A percentile compares a stretch with the other conserved stretches of the same genome.
These are phyloP conservation scores for Oplegnathus fasciatus DNA, from an alignment of 2,113 vertebrate species.

Conservation along the genomic window DNA sequence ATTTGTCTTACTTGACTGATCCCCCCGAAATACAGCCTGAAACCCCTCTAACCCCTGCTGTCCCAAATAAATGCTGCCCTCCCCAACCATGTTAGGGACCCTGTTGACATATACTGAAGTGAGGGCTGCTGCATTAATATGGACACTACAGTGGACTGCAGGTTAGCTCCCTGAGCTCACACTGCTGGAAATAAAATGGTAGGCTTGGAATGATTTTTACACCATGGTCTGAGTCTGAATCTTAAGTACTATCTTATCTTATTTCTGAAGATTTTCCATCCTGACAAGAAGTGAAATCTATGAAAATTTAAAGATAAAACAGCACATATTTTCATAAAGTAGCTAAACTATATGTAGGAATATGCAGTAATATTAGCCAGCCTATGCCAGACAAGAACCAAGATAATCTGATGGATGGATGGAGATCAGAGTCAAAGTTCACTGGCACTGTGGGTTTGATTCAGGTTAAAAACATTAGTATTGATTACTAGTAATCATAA, in stretches of 20 bases:
- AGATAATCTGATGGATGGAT: background rate
- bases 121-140: conserved; percentile 30
- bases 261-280: background rate
- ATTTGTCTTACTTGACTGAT: conserved; percentile 87
- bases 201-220: background rate
- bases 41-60: conserved; percentile 14
- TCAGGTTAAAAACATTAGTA: background rate
- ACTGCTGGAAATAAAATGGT: conserved; percentile 5
- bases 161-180: background rate
- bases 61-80: conserved; percentile 33
- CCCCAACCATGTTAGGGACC: conserved; percentile 8
- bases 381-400: background rate
- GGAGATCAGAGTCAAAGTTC: background rate
- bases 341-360: background rate
- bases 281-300: background rate
- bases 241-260: no score
- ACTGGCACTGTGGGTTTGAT: background rate
- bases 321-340: background rate
- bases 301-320: no score
- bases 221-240: background rate
- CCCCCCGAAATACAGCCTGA: conserved; percentile 46
- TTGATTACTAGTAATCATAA: background rate
- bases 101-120: background rate
- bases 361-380: background rate
- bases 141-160: background rate